Base-by-base conservation (phyloP, 2,888 invertebrate genomes). In the Octodonta nipae region DNA sequence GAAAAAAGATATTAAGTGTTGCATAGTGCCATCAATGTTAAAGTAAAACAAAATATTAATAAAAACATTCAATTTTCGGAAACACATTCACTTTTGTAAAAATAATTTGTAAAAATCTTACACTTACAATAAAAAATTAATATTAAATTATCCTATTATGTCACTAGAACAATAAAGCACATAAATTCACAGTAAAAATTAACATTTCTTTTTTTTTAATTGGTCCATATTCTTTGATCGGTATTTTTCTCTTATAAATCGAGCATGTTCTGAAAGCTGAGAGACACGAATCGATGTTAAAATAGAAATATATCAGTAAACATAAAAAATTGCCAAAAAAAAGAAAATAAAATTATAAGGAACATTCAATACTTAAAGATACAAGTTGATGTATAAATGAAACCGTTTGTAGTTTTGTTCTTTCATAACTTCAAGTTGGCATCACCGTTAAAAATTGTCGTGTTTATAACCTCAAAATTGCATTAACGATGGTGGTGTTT, bases 211-310 rank as follows among this genome's bases (percentile, higher is more conserved):
- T n/a, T n/a, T 7, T 32, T 24, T 28, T 20, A 32, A 33, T 28
- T 35, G 37, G 33, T 40, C 40, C 42, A 13, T 32, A 33, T 20
- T 30, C 24, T 16, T 35, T 28, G 27, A 24, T 34, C 31, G 22
- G 29, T 33, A 12, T n/a, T n/a, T 15, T 17, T 27, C 26, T 32
- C 33, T 51, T 52, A 58, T 41, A 58, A 55, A 46, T 60, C 56
- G 44, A 58, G 52, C 52, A 58, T 56, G 41, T 50, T 58, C 54
- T 55, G 57, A 53, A 56, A 60, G 56, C 58, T 58, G 49, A 42
- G 37, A 44, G 40, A 32, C 13, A 32, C 42, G 37, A 40, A 6
- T 17, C 17, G 8, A 17, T 17, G 8, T 17, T 17, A 17, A 8
- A 8, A 17, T 17, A 8, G 8, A 6, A 8, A 17, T 17, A 17